Percentiles rank a stretch among this genome's conserved stretches.
phyloP scores from a whole-genome alignment of 2,888 invertebrate species.

The Macrophya annulata region DNA sequence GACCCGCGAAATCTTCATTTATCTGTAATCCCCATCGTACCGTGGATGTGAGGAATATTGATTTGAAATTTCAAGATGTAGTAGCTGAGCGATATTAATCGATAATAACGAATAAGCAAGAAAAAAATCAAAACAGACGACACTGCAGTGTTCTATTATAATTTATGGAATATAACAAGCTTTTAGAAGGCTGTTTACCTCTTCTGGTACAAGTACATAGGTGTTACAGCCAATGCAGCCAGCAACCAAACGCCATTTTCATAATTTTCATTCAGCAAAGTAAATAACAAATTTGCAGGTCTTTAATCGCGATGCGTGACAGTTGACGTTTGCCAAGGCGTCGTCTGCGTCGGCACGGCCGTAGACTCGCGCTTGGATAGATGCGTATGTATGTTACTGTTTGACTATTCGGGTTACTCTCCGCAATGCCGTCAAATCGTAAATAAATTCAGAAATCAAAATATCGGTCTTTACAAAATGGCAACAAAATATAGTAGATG shows the following conservation, averaged over 20 bases:
- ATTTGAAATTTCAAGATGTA: not conserved
- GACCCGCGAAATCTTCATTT: not conserved
- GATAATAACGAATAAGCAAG: not conserved
- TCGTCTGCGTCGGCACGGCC: not conserved
- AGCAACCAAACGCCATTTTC: not conserved
- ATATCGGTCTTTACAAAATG: no score
- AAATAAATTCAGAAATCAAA: no score
- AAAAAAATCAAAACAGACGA: not conserved
- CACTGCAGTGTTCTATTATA: not conserved
- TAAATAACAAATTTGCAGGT: not conserved
- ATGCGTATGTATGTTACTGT: not conserved
- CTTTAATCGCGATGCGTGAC: not conserved
- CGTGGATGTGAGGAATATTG: not conserved
- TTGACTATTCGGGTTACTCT: not conserved
- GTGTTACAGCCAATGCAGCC: not conserved
- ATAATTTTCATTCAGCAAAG: constrained; percentile 7
- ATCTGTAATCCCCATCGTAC: no score
- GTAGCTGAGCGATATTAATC: not conserved
- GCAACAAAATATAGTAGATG: no score
- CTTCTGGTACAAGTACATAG: not conserved
- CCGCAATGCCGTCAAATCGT: no score
- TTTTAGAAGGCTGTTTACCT: constrained; percentile 8
- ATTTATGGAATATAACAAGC: not conserved
- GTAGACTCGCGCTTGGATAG: not conserved
- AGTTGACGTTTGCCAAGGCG: constrained; percentile 15